Percentiles rank a stretch among this genome's conserved stretches.
Evolutionary conservation across 2,888 invertebrate genomes (phyloP).

Genomic region (Frankliniella fusca): DNA sequence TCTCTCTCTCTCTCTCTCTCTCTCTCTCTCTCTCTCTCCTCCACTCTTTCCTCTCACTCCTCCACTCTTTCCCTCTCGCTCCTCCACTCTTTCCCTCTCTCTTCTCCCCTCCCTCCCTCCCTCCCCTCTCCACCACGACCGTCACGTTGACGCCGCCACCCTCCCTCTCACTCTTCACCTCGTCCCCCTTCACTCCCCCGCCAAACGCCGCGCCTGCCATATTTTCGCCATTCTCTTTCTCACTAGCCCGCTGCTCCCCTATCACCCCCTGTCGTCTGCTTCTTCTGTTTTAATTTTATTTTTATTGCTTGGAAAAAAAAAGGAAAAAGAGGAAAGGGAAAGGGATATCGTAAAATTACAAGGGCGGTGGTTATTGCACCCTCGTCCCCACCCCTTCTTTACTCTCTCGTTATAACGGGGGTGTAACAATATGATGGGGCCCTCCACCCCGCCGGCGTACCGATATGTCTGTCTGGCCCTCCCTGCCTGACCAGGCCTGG

Average conservation of each 20-base stretch:
- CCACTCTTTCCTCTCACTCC: too few relatives aligned
- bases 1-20: not conserved
- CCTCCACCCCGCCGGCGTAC: too few relatives aligned
- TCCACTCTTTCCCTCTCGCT: too few relatives aligned
- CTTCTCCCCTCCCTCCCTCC: not conserved
- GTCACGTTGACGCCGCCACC: not conserved
- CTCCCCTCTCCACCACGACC: not conserved
- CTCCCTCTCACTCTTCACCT: too few relatives aligned
- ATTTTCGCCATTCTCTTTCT: not conserved
- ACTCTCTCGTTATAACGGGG: too few relatives aligned
- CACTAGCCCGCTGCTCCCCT: not conserved
- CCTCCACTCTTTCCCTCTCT: not conserved
- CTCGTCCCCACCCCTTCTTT: not conserved
- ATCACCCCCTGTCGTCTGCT: too few relatives aligned
- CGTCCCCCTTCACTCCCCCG: not conserved
- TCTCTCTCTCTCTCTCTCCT: not conserved
- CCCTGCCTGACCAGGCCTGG: too few relatives aligned
- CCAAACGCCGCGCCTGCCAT: not conserved
- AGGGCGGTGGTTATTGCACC: not conserved
- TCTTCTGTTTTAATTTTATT: not conserved
- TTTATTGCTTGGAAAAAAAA: not conserved
- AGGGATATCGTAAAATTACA: not conserved
- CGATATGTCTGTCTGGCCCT: too few relatives aligned
- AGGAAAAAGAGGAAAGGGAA: not conserved
- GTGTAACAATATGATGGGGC: too few relatives aligned